Conservation (phyloP, 2,113 vertebrate genomes). For the Gavia stellata region DNA sequence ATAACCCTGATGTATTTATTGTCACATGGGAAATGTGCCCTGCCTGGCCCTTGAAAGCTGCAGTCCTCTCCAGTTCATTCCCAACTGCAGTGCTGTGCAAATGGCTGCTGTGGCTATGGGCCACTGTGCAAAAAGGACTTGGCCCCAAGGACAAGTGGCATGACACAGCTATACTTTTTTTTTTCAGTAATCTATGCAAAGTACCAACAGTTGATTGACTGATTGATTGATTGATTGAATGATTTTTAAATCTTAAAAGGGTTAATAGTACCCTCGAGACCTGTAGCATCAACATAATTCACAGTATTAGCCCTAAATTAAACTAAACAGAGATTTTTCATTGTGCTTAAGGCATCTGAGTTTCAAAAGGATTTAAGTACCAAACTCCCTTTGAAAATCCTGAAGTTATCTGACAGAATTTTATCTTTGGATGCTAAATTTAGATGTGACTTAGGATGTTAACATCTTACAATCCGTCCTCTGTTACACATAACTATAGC, state of each 20-base stretch:
- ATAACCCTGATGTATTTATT: background rate
- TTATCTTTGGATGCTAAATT: background rate
- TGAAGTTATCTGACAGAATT: background rate
- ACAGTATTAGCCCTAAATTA: background rate
- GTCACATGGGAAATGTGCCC: background rate
- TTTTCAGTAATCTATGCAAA: background rate
- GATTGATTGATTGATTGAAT: no score
- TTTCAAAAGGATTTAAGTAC: background rate
- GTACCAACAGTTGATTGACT: background rate
- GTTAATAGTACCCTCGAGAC: background rate
- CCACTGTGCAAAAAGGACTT: background rate
- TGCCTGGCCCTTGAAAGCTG: background rate
- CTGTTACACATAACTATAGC: background rate
- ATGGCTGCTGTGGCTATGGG: background rate
- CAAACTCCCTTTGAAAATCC: background rate
- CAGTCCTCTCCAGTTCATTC: background rate
- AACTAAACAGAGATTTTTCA: background rate
- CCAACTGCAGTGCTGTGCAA: background rate
- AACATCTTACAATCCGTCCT: background rate
- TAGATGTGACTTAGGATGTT: background rate
- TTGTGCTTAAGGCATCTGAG: background rate
- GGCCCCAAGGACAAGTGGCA: background rate
- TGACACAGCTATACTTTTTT: background rate
- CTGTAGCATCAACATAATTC: background rate
- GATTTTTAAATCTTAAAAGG: background rate